These are phyloP conservation scores for Stichopus horrens DNA, from an alignment of 53 echinoderm and acorn worm species.

Conservation along the genomic window DNA sequence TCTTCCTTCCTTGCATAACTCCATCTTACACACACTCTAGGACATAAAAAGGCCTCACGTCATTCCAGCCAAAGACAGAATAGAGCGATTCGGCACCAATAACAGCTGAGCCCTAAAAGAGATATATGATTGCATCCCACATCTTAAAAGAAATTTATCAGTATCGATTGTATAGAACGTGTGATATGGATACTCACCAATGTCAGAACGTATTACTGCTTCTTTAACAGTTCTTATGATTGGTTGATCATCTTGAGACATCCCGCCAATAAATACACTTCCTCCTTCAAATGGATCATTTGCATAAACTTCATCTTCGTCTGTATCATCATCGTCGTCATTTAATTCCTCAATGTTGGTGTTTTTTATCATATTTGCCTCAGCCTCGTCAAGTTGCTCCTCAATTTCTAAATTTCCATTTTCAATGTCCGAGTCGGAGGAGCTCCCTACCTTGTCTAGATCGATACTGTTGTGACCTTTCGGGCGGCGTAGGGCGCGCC, in stretches of 20 bases:
- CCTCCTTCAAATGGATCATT: slow-evolving; percentile 12
- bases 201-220: not conserved
- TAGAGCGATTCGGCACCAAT: no score
- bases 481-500: not conserved
- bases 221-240: slow-evolving; percentile 12
- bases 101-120: no score
- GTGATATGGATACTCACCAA: not conserved
- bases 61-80: no score
- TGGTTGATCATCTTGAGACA: not conserved
- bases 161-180: no score
- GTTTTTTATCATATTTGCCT: not conserved
- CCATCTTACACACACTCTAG: no score
- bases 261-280: not conserved
- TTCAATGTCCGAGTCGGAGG: slow-evolving; percentile 3
- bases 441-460: not conserved
- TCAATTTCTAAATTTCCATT: not conserved
- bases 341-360: not conserved
- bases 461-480: not conserved
- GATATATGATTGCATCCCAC: no score
- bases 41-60: no score
- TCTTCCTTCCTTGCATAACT: no score
- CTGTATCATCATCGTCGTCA: not conserved
- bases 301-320: not conserved
- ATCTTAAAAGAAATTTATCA: no score
- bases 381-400: not conserved